phyloP scores from a whole-genome alignment of 2,113 vertebrate genomes.

The Hippocampus zosterae region DNA sequence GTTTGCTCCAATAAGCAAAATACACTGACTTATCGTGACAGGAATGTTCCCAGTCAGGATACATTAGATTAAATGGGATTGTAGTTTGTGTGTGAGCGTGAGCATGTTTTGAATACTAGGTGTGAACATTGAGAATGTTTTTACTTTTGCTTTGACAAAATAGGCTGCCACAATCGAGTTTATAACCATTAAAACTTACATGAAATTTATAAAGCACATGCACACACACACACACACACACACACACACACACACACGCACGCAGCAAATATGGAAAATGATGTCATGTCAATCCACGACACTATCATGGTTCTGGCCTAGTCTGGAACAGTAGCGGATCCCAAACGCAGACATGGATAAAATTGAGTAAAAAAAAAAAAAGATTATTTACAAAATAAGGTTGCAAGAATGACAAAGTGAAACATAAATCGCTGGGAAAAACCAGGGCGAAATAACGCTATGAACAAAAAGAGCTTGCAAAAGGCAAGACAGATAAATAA shows the following conservation, averaged over 20 bases:
- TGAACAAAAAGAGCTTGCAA: too few relatives aligned
- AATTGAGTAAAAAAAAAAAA: too few relatives aligned
- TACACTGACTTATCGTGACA: slow-evolving; percentile 30
- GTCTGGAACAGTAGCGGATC: too few relatives aligned
- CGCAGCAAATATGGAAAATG: neutral
- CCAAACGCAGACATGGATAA: too few relatives aligned
- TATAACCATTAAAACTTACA: neutral
- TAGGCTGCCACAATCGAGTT: neutral
- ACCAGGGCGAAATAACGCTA: too few relatives aligned
- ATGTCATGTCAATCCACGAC: neutral
- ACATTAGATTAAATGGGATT: slow-evolving; percentile 49
- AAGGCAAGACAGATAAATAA: too few relatives aligned
- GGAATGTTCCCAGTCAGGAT: slow-evolving; percentile 56
- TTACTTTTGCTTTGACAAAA: neutral
- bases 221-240: neutral
- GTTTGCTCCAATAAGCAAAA: slow-evolving; percentile 59
- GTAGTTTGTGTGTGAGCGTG: slow-evolving; percentile 5
- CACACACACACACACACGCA: neutral
- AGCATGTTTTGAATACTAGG: slow-evolving; percentile 6
- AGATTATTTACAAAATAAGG: too few relatives aligned
- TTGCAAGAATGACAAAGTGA: too few relatives aligned
- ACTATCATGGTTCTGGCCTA: too few relatives aligned
- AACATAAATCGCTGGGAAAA: too few relatives aligned
- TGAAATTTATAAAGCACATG: neutral
- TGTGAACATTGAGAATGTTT: neutral